Percentiles rank a stretch among this genome's conserved stretches.
These are phyloP conservation scores for Serrognathus titanus DNA, from an alignment of 2,888 invertebrate species.

Conservation along the genomic window DNA sequence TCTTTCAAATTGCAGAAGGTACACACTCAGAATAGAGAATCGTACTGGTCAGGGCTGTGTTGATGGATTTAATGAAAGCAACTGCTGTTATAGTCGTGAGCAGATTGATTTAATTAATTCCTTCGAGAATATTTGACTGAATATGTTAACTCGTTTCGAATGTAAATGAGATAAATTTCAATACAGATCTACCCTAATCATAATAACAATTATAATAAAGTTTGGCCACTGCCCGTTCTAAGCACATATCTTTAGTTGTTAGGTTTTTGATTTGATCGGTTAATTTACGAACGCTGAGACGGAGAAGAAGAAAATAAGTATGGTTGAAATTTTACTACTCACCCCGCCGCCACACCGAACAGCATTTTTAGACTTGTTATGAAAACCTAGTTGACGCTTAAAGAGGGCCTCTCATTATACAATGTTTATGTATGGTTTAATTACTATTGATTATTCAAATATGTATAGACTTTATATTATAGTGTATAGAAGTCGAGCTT, in stretches of 20 bases:
- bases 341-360: constrained; percentile 12
- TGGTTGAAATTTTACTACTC: constrained; percentile 9
- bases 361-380: constrained; percentile 18
- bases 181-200: constrained; percentile 36
- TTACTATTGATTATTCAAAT: constrained; percentile 5
- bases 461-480: constrained; percentile 11
- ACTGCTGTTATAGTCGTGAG: no score
- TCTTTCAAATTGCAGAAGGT: no score
- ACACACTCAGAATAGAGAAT: no score
- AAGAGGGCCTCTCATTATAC: neutral
- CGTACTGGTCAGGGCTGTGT: no score
- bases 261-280: neutral
- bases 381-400: neutral
- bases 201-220: constrained; percentile 27
- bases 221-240: constrained; percentile 45
- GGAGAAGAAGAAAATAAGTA: neutral
- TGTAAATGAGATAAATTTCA: constrained; percentile 47
- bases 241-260: constrained; percentile 37
- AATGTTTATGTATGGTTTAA: neutral
- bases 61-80: no score
- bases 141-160: no score
- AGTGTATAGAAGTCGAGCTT: constrained; percentile 18
- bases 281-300: neutral
- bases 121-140: no score
- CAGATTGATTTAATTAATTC: no score